Evolutionary conservation across 2,888 invertebrate species (phyloP).

Genomic region (Pammene fasciana): DNA sequence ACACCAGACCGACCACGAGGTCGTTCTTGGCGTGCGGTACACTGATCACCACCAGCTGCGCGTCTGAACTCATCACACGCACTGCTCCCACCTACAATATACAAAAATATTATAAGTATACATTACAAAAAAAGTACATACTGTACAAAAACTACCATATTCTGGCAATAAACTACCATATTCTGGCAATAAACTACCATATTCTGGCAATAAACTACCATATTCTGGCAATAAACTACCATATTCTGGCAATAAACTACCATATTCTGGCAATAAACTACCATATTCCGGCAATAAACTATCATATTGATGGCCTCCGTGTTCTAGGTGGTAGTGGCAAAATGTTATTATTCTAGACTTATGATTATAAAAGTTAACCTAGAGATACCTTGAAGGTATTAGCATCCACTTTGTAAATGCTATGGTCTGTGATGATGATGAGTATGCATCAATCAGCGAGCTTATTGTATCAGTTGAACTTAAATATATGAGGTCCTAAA

Average conservation of each 20-base stretch:
- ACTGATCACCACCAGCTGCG: constrained; percentile 94
- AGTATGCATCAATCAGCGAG: constrained; percentile 94
- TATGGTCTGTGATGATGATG: constrained; percentile 92
- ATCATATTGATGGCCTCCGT: too few relatives aligned
- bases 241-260: too few relatives aligned
- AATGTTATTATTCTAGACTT: too few relatives aligned
- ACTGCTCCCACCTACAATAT: constrained; percentile 88
- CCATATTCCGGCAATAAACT: too few relatives aligned
- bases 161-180: too few relatives aligned
- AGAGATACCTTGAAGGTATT: constrained; percentile 93
- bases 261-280: too few relatives aligned
- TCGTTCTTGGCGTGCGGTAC: constrained; percentile 93
- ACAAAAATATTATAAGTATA: not conserved
- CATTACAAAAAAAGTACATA: not conserved
- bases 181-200: too few relatives aligned
- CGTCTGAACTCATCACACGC: constrained; percentile 92
- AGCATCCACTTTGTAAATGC: constrained; percentile 94
- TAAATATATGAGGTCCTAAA: too few relatives aligned
- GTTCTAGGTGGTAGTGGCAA: too few relatives aligned
- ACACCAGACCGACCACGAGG: constrained; percentile 90
- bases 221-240: too few relatives aligned
- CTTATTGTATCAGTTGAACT: constrained; percentile 88
- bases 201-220: too few relatives aligned
- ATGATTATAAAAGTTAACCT: too few relatives aligned
- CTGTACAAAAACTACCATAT: not conserved